A percentile compares a stretch with the other conserved stretches of the same genome.
Conservation (phyloP, 1,140 invertebrate genomes). For the Druon quercuslanigerum region DNA sequence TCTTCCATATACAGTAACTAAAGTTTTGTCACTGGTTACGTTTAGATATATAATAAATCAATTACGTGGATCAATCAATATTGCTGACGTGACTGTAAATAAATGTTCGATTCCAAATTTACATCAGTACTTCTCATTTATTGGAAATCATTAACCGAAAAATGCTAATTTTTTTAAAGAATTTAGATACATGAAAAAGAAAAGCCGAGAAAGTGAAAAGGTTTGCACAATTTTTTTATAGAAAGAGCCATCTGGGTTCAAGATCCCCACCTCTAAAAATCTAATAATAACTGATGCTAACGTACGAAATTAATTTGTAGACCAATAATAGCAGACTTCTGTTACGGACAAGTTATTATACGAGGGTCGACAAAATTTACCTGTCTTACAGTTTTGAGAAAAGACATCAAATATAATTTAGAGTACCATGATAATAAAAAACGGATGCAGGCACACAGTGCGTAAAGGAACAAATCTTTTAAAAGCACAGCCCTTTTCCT, state of each 20-base stretch:
- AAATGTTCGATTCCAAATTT: slow-evolving; percentile 55
- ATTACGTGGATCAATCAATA: slow-evolving; percentile 47
- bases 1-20: slow-evolving; percentile 48
- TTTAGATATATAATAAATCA: slow-evolving; percentile 48
- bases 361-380: background rate
- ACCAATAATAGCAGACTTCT: slow-evolving; percentile 16
- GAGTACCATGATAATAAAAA: slow-evolving; percentile 5
- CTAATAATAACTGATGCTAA: slow-evolving; percentile 27
- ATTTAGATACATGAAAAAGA: background rate
- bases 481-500: slow-evolving; percentile 16
- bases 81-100: slow-evolving; percentile 52
- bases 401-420: background rate
- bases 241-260: background rate
- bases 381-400: background rate
- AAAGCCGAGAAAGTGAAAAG: background rate
- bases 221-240: background rate
- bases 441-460: background rate
- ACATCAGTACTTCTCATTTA: slow-evolving; percentile 37
- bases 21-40: slow-evolving; percentile 45
- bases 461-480: slow-evolving; percentile 3
- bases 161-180: background rate
- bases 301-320: slow-evolving; percentile 26
- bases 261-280: slow-evolving; percentile 15
- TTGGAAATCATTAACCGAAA: too few relatives aligned
- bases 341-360: slow-evolving; percentile 10